phyloP scores from a whole-genome alignment of 2,113 vertebrate genomes.

The Arenaria interpres region DNA sequence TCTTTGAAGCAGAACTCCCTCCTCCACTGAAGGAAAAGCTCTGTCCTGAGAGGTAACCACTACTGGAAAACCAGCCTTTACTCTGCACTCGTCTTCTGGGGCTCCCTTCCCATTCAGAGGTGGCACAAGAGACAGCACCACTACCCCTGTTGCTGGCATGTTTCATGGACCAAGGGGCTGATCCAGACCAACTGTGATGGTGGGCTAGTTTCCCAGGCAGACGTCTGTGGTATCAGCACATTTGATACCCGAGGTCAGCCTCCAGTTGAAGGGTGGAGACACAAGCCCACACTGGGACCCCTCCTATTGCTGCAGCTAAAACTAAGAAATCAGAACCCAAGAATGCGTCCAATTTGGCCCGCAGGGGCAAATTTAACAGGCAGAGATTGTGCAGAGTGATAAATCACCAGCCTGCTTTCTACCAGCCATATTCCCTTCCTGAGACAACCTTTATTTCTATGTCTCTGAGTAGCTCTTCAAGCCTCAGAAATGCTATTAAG shows the following conservation, averaged over 20 bases:
- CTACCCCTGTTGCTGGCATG: neutral
- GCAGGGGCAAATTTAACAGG: neutral
- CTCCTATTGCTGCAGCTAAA: neutral
- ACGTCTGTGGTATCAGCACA: neutral
- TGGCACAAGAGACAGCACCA: neutral
- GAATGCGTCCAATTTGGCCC: accelerated
- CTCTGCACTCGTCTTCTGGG: neutral
- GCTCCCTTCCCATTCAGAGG: neutral
- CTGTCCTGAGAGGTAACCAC: neutral
- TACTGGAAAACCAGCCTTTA: neutral
- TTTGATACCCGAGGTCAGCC: neutral
- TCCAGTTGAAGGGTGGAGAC: neutral
- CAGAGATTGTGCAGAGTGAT: neutral
- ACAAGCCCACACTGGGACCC: neutral
- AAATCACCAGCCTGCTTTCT: neutral
- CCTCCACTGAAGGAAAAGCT: neutral
- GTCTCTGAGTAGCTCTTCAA: neutral
- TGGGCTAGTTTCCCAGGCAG: neutral
- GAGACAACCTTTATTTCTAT: neutral
- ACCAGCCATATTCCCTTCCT: neutral
- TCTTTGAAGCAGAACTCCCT: neutral
- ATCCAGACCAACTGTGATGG: neutral
- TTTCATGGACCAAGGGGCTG: neutral
- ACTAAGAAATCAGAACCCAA: neutral
- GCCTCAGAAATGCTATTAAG: neutral